phyloP scores from a whole-genome alignment of 2,888 invertebrate species.

The Philhelius pedissequus region DNA sequence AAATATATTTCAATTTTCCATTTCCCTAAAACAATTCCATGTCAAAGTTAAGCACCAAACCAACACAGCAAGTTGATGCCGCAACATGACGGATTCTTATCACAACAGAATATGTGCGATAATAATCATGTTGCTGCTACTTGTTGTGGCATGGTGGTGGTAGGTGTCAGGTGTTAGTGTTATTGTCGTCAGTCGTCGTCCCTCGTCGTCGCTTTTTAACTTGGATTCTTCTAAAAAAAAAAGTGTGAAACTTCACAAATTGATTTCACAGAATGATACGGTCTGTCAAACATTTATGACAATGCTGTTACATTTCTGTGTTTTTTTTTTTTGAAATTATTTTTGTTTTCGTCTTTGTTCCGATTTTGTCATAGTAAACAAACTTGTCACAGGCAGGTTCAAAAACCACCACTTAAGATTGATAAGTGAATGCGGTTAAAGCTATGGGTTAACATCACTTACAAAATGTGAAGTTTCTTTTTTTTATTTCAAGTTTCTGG shows the following conservation, averaged over 20 bases:
- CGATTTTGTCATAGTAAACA: constrained; percentile 44
- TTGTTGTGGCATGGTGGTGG: constrained; percentile 2
- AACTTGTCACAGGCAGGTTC: constrained; percentile 55
- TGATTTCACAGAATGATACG: constrained; percentile 54
- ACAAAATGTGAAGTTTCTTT: constrained; percentile 7
- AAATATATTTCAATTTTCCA: background rate
- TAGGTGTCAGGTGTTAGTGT: no score
- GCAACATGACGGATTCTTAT: constrained; percentile 57
- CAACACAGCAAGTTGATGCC: constrained; percentile 3
- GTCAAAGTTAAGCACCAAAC: background rate
- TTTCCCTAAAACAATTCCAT: background rate
- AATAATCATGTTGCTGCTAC: constrained; percentile 37
- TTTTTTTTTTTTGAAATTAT: background rate
- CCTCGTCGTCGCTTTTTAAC: background rate
- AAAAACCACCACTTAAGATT: constrained; percentile 49
- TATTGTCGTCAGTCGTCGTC: background rate
- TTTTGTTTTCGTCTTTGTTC: background rate
- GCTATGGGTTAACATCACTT: background rate
- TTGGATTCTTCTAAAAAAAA: background rate
- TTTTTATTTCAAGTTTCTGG: background rate
- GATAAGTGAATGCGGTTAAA: constrained; percentile 30
- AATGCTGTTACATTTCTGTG: constrained; percentile 33
- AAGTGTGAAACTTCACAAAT: constrained; percentile 46
- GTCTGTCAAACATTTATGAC: constrained; percentile 52
- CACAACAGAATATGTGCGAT: constrained; percentile 22